A percentile compares a stretch with the other conserved stretches of the same genome.
Conservation (phyloP, 2,888 invertebrate genomes). For the Orthonevra nobilis region DNA sequence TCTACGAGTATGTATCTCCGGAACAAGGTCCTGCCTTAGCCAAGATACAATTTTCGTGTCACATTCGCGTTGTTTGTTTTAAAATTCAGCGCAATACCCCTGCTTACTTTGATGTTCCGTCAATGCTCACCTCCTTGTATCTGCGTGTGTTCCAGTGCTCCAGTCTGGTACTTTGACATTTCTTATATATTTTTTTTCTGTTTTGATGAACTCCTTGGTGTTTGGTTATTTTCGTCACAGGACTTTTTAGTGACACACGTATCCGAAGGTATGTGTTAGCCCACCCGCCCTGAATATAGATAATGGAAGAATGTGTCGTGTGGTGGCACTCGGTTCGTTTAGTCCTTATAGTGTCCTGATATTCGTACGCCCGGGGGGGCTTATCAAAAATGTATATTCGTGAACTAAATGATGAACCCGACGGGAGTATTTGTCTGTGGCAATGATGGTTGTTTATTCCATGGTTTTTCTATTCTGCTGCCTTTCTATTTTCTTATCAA, state of each 20-base stretch:
- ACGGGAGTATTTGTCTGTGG: not conserved
- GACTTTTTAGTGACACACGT: conserved; percentile 1
- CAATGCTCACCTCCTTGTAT: conserved; percentile 8
- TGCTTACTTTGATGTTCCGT: conserved; percentile 29
- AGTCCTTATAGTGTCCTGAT: not conserved
- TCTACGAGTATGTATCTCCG: too few species aligned
- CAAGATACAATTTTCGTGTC: conserved; percentile 14
- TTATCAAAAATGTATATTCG: conserved; percentile 8
- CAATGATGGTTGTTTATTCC: not conserved
- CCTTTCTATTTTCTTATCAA: conserved; percentile 4
- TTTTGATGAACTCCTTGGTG: conserved; percentile 25
- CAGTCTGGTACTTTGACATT: too few species aligned
- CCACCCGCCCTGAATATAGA: not conserved
- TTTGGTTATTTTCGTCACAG: conserved; percentile 29
- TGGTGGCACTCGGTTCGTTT: conserved; percentile 14
- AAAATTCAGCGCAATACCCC: conserved; percentile 23
- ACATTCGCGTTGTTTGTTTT: conserved; percentile 14
- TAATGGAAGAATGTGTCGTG: not conserved
- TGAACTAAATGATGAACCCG: conserved; percentile 4
- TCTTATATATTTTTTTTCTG: too few species aligned
- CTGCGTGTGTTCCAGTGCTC: not conserved
- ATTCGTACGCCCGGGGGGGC: too few species aligned
- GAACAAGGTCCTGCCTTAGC: not conserved
- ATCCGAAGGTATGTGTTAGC: too few species aligned
- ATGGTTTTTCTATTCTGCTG: not conserved